A percentile compares a stretch with the other conserved stretches of the same genome.
Evolutionary conservation across 2,797 vertebrate species (phyloP).

Genomic region (Rhabdomys pumilio): DNA sequence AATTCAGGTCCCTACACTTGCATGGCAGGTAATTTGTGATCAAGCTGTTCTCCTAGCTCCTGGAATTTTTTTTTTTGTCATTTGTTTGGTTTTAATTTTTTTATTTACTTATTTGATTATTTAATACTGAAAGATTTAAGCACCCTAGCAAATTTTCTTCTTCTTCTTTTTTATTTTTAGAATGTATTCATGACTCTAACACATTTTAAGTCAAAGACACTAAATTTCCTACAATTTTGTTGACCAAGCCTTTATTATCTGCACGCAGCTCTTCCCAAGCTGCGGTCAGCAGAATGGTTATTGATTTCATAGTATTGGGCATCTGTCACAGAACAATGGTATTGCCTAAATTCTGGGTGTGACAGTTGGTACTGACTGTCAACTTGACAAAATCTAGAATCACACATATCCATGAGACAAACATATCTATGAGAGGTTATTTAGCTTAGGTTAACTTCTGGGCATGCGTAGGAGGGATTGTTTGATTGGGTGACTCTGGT

Average conservation of each 20-base stretch:
- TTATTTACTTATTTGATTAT: not conserved
- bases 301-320: slow-evolving; percentile 31
- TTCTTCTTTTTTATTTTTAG: slow-evolving; percentile 39
- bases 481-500: too few species aligned
- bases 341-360: slow-evolving; percentile 31
- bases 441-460: not conserved
- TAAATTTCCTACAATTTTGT: slow-evolving; percentile 27
- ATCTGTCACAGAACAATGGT: slow-evolving; percentile 34
- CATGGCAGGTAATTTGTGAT: not conserved
- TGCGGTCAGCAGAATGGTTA: not conserved
- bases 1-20: not conserved
- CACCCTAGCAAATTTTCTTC: slow-evolving; percentile 41
- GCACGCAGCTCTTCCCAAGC: slow-evolving; percentile 30
- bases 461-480: not conserved
- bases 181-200: slow-evolving; percentile 34
- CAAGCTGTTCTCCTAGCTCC: not conserved
- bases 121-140: slow-evolving; percentile 52
- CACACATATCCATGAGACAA: not conserved
- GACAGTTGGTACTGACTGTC: not conserved
- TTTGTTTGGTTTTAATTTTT: not conserved
- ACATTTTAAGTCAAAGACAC: slow-evolving; percentile 17
- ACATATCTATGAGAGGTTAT: not conserved
- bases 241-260: slow-evolving; percentile 52
- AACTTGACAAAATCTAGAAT: not conserved
- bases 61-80: not conserved